Base-by-base conservation (phyloP, 2,888 invertebrate genomes). In the Spisula subtruncata region DNA sequence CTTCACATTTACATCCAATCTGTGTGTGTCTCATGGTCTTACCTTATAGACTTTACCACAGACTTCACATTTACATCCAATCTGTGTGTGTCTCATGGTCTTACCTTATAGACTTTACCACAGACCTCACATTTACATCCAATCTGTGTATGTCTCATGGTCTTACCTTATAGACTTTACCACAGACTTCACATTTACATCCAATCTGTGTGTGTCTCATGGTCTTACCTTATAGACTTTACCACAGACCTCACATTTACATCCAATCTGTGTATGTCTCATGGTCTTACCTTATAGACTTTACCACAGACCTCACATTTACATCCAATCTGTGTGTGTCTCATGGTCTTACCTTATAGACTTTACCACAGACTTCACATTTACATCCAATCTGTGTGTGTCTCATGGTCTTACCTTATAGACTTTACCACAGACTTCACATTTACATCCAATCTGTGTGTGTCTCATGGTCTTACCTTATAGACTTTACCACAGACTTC, bases 31-130 rank as follows among this genome's bases (percentile, higher is more conserved):
- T n/a, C n/a, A 5, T 25, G 10, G 8, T 25, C 84, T 54, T 88
- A 96, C 97, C 96, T 97, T 97, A 93, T 97, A 97, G 10, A 94
- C 94, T 92, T 97, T 97, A 5, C 97, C 97, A 93, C 97, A 97
- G 6, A 96, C 89, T 35, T 96, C 95, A 94, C 97, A 97, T 48
- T 86, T 90, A 91, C 96, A 96, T 41, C 96, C 96, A 16, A 95
- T 93, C 25, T 95, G 94, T 82, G 93, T 96, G 92, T 97, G 97
- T 82, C 97, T 89, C 94, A 96, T 95, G 95, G 96, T 96, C 93
- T 97, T 97, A 29, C 97, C 94, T 89, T 96, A 8, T 41, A 41
- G 8, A 41, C 41, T 41, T 5, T 41, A 41, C 41, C n/a, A n/a
- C n/a, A n/a, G n/a, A n/a, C n/a, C n/a, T n/a, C n/a, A n/a, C n/a